Evolutionary conservation across 2,797 vertebrate genomes (phyloP).

Genomic region (Crenichthys baileyi): DNA sequence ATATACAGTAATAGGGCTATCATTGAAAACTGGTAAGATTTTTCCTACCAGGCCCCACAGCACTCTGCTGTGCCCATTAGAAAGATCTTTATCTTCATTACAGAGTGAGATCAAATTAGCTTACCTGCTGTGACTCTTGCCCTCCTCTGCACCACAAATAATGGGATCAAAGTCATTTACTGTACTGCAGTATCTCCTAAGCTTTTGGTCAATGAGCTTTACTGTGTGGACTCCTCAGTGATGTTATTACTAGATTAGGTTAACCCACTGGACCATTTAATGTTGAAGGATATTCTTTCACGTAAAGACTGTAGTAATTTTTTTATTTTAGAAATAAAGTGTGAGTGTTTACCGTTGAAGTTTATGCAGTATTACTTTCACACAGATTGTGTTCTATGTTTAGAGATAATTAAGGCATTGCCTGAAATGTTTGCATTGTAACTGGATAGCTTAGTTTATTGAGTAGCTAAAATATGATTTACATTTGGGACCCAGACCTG

Average conservation of each 20-base stretch:
- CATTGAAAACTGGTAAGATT: slow-evolving; percentile 51
- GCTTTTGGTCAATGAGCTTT: slow-evolving; percentile 45
- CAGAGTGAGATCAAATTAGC: slow-evolving; percentile 66
- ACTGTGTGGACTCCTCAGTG: slow-evolving; percentile 19
- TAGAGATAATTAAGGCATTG: background rate
- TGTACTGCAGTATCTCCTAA: slow-evolving; percentile 33
- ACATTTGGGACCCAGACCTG: slow-evolving; percentile 1
- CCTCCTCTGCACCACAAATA: slow-evolving; percentile 51
- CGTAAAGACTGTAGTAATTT: background rate
- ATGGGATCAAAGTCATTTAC: slow-evolving; percentile 60
- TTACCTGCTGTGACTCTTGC: slow-evolving; percentile 65
- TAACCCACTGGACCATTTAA: slow-evolving; percentile 36
- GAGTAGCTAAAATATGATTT: slow-evolving; percentile 3
- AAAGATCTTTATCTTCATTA: slow-evolving; percentile 68
- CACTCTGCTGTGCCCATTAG: slow-evolving; percentile 59
- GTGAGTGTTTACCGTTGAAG: background rate
- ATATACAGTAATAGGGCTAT: slow-evolving; percentile 55
- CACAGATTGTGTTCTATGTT: background rate
- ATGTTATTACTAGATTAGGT: slow-evolving; percentile 40
- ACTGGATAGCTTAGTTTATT: background rate
- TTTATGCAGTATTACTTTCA: background rate
- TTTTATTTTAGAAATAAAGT: slow-evolving; percentile 8
- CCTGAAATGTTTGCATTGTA: background rate
- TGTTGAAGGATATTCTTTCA: slow-evolving; percentile 14
- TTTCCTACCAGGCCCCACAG: slow-evolving; percentile 47